A percentile compares a stretch with the other conserved stretches of the same genome.
These are phyloP conservation scores for Athripsodes cinereus DNA, from an alignment of 2,888 invertebrate species.

Conservation along the genomic window DNA sequence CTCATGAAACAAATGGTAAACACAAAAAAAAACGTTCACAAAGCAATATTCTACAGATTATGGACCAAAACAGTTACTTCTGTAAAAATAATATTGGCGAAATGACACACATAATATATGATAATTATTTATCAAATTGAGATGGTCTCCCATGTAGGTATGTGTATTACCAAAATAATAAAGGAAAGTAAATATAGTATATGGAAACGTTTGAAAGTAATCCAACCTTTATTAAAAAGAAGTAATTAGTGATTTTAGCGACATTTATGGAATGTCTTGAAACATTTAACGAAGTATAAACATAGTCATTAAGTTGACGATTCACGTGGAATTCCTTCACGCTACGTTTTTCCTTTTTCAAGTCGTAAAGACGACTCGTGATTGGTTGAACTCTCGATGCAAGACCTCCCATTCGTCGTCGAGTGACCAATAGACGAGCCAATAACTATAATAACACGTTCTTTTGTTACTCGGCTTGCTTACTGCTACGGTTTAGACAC, in stretches of 20 bases:
- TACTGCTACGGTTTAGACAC: too few species aligned
- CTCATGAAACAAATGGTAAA: too few species aligned
- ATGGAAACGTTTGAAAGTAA: not conserved
- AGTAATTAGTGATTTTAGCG: not conserved
- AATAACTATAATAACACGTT: not conserved
- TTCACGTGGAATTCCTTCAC: constrained; percentile 18
- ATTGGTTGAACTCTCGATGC: constrained; percentile 17
- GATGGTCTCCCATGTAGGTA: too few species aligned
- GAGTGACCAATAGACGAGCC: constrained; percentile 17
- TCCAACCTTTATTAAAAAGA: not conserved
- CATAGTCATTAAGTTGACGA: constrained; percentile 4
- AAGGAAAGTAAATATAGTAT: too few species aligned
- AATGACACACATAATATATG: too few species aligned
- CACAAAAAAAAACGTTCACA: too few species aligned
- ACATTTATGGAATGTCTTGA: not conserved
- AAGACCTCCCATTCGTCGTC: constrained; percentile 11
- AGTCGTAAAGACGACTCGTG: not conserved
- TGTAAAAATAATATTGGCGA: too few species aligned
- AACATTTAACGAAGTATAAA: not conserved
- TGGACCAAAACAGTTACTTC: too few species aligned
- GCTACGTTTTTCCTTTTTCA: not conserved
- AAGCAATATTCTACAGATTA: too few species aligned
- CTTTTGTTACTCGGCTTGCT: not conserved
- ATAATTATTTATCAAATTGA: too few species aligned
- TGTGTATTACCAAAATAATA: too few species aligned